Evolutionary conservation across 2,113 vertebrate genomes (phyloP).

Genomic region (Corapipo altera): DNA sequence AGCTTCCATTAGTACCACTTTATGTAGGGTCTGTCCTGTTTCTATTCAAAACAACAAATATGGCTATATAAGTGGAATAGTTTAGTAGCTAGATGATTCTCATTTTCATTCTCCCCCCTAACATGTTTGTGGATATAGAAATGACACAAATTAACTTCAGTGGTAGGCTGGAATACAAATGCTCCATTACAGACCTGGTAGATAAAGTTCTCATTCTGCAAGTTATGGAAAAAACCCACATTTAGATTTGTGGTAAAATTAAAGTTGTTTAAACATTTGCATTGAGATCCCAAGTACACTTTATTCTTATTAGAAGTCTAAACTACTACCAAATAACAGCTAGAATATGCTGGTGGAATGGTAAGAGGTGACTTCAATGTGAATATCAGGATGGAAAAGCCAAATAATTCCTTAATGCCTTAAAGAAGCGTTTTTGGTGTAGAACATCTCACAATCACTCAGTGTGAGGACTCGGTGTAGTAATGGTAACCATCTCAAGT

Average conservation of each 20-base stretch:
- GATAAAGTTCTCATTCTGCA: background rate
- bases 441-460: fast-evolving
- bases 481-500: background rate
- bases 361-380: background rate
- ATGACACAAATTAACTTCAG: background rate
- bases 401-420: background rate
- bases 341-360: background rate
- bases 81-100: background rate
- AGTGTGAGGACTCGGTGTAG: background rate
- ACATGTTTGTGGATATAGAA: background rate
- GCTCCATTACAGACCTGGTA: background rate
- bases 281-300: background rate
- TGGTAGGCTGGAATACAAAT: background rate
- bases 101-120: background rate
- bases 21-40: background rate
- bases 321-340: background rate
- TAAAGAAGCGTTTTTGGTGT: background rate
- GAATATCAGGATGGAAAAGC: background rate
- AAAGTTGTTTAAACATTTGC: background rate
- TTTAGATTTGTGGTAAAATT: background rate
- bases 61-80: background rate
- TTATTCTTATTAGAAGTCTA: background rate
- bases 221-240: background rate
- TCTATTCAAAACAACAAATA: background rate
- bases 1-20: background rate